Evolutionary conservation across 2,113 vertebrate species (phyloP).

Genomic region (Alces alces): DNA sequence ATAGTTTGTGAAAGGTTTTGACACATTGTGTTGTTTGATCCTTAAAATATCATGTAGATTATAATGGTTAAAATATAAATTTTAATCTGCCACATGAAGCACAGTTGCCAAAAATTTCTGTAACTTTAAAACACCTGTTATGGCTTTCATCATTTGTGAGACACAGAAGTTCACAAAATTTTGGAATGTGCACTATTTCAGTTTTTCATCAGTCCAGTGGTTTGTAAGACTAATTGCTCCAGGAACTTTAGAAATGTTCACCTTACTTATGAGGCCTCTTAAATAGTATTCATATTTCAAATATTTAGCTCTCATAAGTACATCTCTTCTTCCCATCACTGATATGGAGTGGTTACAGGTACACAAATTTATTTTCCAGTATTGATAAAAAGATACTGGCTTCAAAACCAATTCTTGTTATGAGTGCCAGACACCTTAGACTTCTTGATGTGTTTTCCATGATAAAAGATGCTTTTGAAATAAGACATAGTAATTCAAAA

Average conservation of each 20-base stretch:
- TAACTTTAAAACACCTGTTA: not conserved
- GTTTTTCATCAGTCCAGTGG: slow-evolving; percentile 23
- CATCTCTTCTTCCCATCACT: not conserved
- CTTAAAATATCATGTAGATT: not conserved
- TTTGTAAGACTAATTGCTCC: slow-evolving; percentile 38
- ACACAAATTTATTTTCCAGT: slow-evolving; percentile 69
- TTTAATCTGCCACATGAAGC: slow-evolving; percentile 1
- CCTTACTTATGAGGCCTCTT: slow-evolving; percentile 51
- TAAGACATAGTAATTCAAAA: slow-evolving; percentile 69
- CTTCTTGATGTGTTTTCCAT: slow-evolving; percentile 69
- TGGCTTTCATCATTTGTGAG: not conserved
- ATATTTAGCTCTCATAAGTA: slow-evolving; percentile 55
- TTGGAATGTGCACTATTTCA: slow-evolving; percentile 27
- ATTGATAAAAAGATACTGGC: slow-evolving; percentile 71
- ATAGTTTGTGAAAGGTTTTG: not conserved
- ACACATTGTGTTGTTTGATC: not conserved
- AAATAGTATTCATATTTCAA: slow-evolving; percentile 65
- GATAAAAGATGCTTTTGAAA: slow-evolving; percentile 69
- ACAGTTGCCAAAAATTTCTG: not conserved
- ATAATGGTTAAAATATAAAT: not conserved
- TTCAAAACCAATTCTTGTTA: slow-evolving; percentile 61
- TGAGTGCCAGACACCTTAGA: slow-evolving; percentile 61
- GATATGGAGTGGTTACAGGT: slow-evolving; percentile 52
- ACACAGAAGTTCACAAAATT: slow-evolving; percentile 46
- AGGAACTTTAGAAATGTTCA: slow-evolving; percentile 41